Evolutionary conservation across 2,888 invertebrate species (phyloP).

Genomic region (Dynastes grantii): DNA sequence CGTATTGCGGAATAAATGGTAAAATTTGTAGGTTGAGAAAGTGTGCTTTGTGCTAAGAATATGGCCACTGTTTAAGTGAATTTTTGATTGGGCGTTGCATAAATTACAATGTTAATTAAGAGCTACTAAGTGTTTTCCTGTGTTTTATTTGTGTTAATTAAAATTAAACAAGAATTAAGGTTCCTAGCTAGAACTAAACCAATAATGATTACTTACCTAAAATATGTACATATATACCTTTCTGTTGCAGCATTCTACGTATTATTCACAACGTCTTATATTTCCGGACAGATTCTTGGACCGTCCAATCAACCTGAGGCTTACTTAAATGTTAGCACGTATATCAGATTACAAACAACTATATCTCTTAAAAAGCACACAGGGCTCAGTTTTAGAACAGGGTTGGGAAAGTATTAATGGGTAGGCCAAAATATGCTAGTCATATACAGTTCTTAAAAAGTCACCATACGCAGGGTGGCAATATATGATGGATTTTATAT

Average conservation of each 20-base stretch:
- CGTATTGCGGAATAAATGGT: no score
- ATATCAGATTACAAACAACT: slow-evolving; percentile 80
- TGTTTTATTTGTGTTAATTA: no score
- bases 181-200: no score
- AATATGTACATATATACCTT: neutral
- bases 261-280: slow-evolving; percentile 29
- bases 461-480: no score
- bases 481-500: no score
- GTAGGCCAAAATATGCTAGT: neutral
- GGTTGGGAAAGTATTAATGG: slow-evolving; percentile 70
- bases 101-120: no score
- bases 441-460: neutral
- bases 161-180: no score
- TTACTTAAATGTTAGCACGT: slow-evolving; percentile 88
- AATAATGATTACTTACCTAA: neutral
- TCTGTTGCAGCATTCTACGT: slow-evolving; percentile 47
- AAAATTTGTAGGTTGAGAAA: no score
- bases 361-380: slow-evolving; percentile 86
- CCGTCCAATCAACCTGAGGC: slow-evolving; percentile 82
- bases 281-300: slow-evolving; percentile 62
- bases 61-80: no score
- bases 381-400: slow-evolving; percentile 87
- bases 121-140: no score
- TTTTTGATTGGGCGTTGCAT: no score
- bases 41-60: no score